Conservation (phyloP, 2,113 vertebrate genomes). For the Solea senegalensis region DNA sequence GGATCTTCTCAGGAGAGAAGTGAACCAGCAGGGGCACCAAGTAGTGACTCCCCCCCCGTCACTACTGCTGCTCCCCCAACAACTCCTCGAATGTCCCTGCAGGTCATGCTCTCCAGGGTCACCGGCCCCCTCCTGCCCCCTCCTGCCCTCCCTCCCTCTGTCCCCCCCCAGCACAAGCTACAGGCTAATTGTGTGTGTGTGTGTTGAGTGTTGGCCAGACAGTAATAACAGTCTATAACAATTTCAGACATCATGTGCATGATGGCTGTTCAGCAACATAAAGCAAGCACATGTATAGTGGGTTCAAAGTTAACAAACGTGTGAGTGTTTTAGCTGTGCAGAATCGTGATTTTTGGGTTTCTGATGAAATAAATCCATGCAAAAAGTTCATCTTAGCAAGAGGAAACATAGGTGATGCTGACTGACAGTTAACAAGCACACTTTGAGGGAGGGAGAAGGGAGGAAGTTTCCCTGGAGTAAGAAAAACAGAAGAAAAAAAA, state of each 20-base stretch:
- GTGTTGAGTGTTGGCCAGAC: conserved; percentile 7
- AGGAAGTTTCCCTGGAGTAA: too few species aligned
- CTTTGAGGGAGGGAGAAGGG: too few species aligned
- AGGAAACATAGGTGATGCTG: background rate
- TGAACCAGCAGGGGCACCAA: conserved; percentile 56
- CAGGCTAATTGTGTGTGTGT: conserved; percentile 53
- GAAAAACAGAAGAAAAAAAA: too few species aligned
- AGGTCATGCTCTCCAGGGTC: conserved; percentile 66
- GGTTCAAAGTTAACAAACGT: too few species aligned
- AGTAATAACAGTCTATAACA: background rate
- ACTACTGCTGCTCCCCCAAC: conserved; percentile 7
- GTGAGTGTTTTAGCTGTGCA: too few species aligned
- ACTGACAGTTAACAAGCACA: background rate
- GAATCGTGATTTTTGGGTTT: too few species aligned
- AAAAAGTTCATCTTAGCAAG: too few species aligned
- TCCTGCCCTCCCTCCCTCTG: conserved; percentile 2
- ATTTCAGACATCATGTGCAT: background rate
- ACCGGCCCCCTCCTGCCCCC: conserved; percentile 46
- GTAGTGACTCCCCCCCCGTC: conserved; percentile 53
- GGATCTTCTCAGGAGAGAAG: conserved; percentile 31
- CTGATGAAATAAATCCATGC: too few species aligned
- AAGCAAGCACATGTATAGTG: too few species aligned
- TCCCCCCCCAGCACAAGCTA: conserved; percentile 35
- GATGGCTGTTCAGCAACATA: background rate
- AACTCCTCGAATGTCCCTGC: conserved; percentile 46